These are phyloP conservation scores for Antennarius striatus DNA, from an alignment of 2,113 vertebrate genomes.

Conservation along the genomic window DNA sequence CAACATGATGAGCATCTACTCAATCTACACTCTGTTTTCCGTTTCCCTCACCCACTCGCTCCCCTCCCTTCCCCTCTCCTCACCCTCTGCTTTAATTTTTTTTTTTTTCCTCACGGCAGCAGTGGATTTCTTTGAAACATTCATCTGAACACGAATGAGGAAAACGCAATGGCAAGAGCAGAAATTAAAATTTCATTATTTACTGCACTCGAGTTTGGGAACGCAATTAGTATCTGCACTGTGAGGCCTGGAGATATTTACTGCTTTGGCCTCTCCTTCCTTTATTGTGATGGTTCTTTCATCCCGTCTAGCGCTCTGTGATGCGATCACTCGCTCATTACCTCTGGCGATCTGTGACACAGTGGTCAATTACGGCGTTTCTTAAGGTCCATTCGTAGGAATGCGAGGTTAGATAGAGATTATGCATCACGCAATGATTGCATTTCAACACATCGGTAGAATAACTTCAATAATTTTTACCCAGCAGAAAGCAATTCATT, in stretches of 20 bases:
- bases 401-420: conserved; percentile 46
- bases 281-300: conserved; percentile 68
- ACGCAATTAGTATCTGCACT: conserved; percentile 92
- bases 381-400: conserved; percentile 41
- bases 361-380: conserved; percentile 56
- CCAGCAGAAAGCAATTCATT: conserved; percentile 2
- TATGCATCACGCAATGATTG: conserved; percentile 42
- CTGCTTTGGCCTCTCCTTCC: conserved; percentile 59
- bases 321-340: conserved; percentile 72
- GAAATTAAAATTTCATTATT: conserved; percentile 98
- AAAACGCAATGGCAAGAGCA: conserved; percentile 62
- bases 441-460: conserved; percentile 26
- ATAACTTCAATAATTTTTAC: conserved; percentile 20
- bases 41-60: background rate
- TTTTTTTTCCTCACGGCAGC: conserved; percentile 50
- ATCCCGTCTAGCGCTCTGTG: conserved; percentile 51
- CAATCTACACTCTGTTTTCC: conserved; percentile 12
- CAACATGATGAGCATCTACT: conserved; percentile 21
- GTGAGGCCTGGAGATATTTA: conserved; percentile 84
- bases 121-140: conserved; percentile 84
- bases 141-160: conserved; percentile 58
- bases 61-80: background rate
- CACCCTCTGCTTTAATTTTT: conserved; percentile 32
- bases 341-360: conserved; percentile 48
- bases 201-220: conserved; percentile 84